These are phyloP conservation scores for Galeopsomyia nigrocyanea DNA, from an alignment of 2,888 invertebrate genomes.

Conservation along the genomic window DNA sequence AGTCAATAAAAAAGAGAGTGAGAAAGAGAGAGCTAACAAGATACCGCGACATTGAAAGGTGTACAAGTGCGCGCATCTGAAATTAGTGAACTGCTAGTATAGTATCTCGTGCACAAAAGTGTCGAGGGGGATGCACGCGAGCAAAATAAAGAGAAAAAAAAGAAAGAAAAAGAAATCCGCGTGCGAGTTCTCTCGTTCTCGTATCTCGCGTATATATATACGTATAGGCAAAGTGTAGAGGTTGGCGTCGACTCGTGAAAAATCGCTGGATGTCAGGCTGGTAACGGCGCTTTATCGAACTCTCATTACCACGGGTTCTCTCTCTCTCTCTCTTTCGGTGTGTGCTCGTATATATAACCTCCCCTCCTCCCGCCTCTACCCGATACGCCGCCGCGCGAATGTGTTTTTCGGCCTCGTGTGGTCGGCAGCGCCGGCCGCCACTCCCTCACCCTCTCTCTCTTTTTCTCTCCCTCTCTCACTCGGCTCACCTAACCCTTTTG, in stretches of 20 bases:
- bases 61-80: conserved; percentile 18
- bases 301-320: conserved; percentile 64
- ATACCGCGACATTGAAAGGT: neutral
- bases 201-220: neutral
- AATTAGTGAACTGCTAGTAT: conserved; percentile 39
- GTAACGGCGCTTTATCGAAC: conserved; percentile 68
- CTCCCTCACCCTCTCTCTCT: conserved; percentile 54
- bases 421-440: conserved; percentile 59
- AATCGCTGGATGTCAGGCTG: conserved; percentile 64
- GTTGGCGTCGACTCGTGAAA: conserved; percentile 51
- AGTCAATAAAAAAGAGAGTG: too few relatives aligned
- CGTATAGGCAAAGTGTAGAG: neutral
- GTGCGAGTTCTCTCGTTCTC: neutral
- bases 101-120: conserved; percentile 12
- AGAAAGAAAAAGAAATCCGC: conserved; percentile 12
- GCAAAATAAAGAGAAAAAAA: neutral
- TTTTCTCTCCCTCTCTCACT: conserved; percentile 39
- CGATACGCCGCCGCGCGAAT: conserved; percentile 53
- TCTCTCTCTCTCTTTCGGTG: conserved; percentile 7
- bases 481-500: conserved; percentile 43
- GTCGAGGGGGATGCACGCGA: conserved; percentile 7
- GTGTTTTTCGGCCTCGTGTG: conserved; percentile 68
- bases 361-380: neutral
- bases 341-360: conserved; percentile 3
- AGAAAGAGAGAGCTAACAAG: too few relatives aligned